These are phyloP conservation scores for Hydrozoanthus tunicans DNA, from an alignment of 64 coral and sea anemone genomes.

Conservation along the genomic window DNA sequence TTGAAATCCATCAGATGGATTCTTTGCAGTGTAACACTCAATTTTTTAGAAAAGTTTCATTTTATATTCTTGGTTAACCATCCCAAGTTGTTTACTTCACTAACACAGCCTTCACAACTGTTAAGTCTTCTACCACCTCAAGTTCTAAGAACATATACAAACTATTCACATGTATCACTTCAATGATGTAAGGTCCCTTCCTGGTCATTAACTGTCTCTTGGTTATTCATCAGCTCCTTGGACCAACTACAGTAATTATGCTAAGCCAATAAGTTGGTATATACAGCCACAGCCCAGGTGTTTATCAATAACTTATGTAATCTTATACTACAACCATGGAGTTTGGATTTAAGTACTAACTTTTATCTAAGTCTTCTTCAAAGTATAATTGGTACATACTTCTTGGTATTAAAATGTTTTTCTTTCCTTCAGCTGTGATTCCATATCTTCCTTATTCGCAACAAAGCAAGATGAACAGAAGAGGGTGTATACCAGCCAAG, in stretches of 20 bases:
- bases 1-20: too few relatives aligned
- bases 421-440: slow-evolving; percentile 67
- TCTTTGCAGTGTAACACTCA: too few relatives aligned
- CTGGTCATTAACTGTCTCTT: not conserved
- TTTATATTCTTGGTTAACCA: too few relatives aligned
- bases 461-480: slow-evolving; percentile 97
- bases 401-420: not conserved
- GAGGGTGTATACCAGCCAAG: slow-evolving; percentile 90
- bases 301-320: not conserved
- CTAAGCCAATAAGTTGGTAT: not conserved
- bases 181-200: too few relatives aligned
- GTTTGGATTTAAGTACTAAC: slow-evolving; percentile 4
- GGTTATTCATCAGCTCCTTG: not conserved
- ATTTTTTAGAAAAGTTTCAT: too few relatives aligned
- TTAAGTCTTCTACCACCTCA: too few relatives aligned
- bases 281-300: not conserved
- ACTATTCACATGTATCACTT: too few relatives aligned
- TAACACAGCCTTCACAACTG: too few relatives aligned
- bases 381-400: slow-evolving; percentile 11
- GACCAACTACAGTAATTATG: slow-evolving; percentile 9
- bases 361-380: slow-evolving; percentile 11
- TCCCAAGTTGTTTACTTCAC: too few relatives aligned
- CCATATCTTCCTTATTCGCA: slow-evolving; percentile 97
- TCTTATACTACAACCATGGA: slow-evolving; percentile 8
- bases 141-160: too few relatives aligned